Percentiles rank a stretch among this genome's conserved stretches.
Conservation (phyloP, 2,888 invertebrate genomes). For the Entomobrya proxima region DNA sequence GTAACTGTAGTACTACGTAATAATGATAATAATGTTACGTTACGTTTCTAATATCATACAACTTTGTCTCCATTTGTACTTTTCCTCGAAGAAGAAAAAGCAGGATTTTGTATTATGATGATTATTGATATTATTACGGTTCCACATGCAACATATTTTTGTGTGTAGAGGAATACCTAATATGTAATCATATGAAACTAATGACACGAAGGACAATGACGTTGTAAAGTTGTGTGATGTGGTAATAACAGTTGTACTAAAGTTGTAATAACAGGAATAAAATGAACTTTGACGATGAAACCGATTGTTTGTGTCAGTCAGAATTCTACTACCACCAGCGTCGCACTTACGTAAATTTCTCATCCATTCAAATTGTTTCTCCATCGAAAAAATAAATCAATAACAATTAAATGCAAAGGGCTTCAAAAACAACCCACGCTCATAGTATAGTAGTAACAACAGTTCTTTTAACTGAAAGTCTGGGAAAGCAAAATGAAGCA, state of each 20-base stretch:
- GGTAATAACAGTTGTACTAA: not conserved
- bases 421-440: not conserved
- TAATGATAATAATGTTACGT: not conserved
- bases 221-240: not conserved
- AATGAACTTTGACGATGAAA: not conserved
- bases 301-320: not conserved
- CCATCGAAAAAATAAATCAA: not conserved
- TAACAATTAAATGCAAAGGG: not conserved
- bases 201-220: not conserved
- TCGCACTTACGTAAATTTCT: too few relatives aligned
- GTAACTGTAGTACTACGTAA: not conserved
- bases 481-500: too few relatives aligned
- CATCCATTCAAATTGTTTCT: not conserved
- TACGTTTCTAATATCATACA: too few relatives aligned
- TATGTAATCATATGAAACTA: not conserved
- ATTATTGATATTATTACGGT: slow-evolving; percentile 2
- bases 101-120: not conserved
- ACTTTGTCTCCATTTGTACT: not conserved
- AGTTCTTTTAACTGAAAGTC: too few relatives aligned
- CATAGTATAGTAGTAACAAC: too few relatives aligned
- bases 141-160: slow-evolving; percentile 1
- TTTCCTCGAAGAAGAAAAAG: not conserved
- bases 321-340: too few relatives aligned
- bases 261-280: not conserved
- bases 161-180: not conserved